Conservation (phyloP, 2,113 vertebrate species). For the Elephantulus edwardii region DNA sequence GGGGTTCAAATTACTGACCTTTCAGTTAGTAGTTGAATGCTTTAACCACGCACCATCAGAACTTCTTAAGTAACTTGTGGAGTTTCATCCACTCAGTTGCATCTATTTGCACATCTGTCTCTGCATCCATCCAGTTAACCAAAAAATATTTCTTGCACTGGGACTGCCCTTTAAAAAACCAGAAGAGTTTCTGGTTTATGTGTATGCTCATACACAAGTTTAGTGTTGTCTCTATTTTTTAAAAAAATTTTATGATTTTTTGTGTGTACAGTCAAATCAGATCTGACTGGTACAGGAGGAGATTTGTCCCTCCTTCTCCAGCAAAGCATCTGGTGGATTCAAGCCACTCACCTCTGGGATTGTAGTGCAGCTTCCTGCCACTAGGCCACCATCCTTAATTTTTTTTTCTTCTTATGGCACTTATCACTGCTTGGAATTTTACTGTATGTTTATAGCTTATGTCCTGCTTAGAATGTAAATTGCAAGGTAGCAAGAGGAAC, state of each 20-base stretch:
- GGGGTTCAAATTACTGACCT: no score
- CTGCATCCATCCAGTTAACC: neutral
- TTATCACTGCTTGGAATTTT: neutral
- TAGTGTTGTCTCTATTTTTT: neutral
- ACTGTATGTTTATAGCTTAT: constrained; percentile 17
- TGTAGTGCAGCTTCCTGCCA: no score
- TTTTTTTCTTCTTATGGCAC: neutral
- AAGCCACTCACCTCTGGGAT: no score
- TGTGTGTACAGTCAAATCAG: no score
- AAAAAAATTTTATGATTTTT: no score
- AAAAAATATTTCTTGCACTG: neutral
- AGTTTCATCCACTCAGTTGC: neutral
- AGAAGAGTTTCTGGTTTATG: neutral
- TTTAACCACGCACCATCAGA: no score
- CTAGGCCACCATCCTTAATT: neutral
- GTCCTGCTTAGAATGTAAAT: constrained; percentile 6
- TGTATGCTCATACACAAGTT: neutral
- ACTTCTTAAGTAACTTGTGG: neutral
- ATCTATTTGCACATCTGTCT: neutral
- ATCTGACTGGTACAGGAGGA: no score
- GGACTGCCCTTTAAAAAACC: neutral
- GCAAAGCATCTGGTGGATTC: no score
- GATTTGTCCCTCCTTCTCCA: no score
- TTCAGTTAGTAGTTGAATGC: no score
- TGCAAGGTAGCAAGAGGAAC: neutral